Base-by-base conservation (phyloP, 2,888 invertebrate species). In the Tinea semifulvella region DNA sequence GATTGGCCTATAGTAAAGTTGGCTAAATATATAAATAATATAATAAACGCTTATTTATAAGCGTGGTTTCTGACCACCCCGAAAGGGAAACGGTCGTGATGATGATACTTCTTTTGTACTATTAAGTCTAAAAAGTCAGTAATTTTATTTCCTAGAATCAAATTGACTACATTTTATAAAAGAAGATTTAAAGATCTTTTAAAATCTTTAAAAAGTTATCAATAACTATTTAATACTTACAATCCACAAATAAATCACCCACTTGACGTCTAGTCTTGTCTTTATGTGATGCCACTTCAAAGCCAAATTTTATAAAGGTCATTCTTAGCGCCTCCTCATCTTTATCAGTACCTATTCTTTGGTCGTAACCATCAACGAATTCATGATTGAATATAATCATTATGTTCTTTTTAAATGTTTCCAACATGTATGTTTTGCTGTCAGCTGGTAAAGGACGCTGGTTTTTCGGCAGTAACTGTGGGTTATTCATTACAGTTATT, bases 241-340 rank as follows among this genome's bases (percentile, higher is more conserved):
- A 40, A 6, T 40, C 13, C 5, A 22, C 11, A n/a, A 40, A 22
- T 11, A 40, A 8, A 7, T 8, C 13, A 2, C 40, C 40, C 10
- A 40, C 40, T 22, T 22, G 22, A 13, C 13, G 20, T 5, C 40
- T 14, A 13, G 7, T 7, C 11, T 22, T 40, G 56, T 76, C 66
- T 2, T 56, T 50, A 45, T 64, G 56, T 14, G 57, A 56, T 5
- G 52, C 48, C 0, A 67, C 60, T 51, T 70, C 66, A 46, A 76
- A 76, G n/a, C 65, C 63, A 2, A 60, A 69, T n/a, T 53, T 59
- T 13, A 52, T 47, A 45, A 76, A 72, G 0, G 76, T 74, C 2
- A 40, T 51, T 7, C 45, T 56, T 6, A 76, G 52, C 11, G 58
- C 54, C 0, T 57, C 53, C 0, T 64, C 70, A 10, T 76, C 76